phyloP scores from a whole-genome alignment of 2,113 vertebrate genomes.

The Malurus cyaneus region DNA sequence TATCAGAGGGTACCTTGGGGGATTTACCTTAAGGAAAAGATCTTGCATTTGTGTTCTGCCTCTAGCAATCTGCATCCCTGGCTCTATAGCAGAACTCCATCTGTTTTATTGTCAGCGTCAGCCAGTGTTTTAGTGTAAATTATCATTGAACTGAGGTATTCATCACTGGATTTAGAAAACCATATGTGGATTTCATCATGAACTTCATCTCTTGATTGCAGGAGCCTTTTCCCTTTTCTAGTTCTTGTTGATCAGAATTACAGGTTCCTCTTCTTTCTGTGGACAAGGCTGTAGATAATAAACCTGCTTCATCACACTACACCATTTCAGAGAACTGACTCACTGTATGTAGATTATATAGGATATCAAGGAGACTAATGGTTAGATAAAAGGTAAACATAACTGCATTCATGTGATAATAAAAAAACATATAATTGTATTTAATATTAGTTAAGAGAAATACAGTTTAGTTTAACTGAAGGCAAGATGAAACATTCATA shows the following conservation, averaged over 20 bases:
- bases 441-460: constrained; percentile 38
- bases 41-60: background rate
- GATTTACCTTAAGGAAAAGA: background rate
- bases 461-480: constrained; percentile 6
- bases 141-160: background rate
- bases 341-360: background rate
- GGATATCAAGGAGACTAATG: background rate
- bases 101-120: background rate
- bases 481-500: background rate
- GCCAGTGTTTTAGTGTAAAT: background rate
- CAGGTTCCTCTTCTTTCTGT: background rate
- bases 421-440: constrained; percentile 5
- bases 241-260: background rate
- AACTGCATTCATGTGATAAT: background rate
- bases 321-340: background rate
- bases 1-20: background rate
- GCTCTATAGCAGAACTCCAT: background rate
- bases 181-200: accelerated
- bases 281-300: background rate
- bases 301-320: background rate
- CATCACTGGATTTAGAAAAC: background rate
- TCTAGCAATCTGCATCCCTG: background rate
- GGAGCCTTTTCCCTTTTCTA: background rate
- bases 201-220: background rate
- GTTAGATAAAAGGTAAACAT: background rate